A percentile compares a stretch with the other conserved stretches of the same genome.
Conservation (phyloP, 2,113 vertebrate species). For the cat (Felis catus) region DNA sequence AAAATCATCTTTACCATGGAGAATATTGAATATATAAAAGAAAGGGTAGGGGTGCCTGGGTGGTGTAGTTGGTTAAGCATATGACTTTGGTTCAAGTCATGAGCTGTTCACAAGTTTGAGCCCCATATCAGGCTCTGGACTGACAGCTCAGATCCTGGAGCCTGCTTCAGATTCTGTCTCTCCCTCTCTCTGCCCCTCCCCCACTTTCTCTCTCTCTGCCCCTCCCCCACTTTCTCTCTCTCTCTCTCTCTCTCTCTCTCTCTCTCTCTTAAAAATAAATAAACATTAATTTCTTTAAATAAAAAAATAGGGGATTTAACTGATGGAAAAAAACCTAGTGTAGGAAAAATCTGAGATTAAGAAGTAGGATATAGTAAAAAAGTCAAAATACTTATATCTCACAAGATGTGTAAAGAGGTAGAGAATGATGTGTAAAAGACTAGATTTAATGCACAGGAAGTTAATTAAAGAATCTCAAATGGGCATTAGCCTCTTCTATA, state of each 20-base stretch:
- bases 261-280: too few relatives aligned
- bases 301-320: not conserved
- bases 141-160: too few relatives aligned
- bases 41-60: not conserved
- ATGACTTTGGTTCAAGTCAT: too few relatives aligned
- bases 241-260: too few relatives aligned
- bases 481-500: not conserved
- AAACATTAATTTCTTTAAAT: too few relatives aligned
- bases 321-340: not conserved
- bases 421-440: not conserved
- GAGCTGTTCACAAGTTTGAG: too few relatives aligned
- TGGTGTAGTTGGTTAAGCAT: too few relatives aligned
- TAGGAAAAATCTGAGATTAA: not conserved
- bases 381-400: not conserved
- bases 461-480: not conserved
- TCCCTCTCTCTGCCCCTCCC: too few relatives aligned
- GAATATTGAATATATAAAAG: not conserved
- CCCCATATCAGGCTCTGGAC: too few relatives aligned
- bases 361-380: not conserved
- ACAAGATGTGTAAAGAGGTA: not conserved
- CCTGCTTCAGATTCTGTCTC: too few relatives aligned
- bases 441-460: not conserved
- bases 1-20: not conserved
- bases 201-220: too few relatives aligned
- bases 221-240: too few relatives aligned